Conservation (phyloP, 2,113 vertebrate genomes). For the Mystacornis crossleyi region DNA sequence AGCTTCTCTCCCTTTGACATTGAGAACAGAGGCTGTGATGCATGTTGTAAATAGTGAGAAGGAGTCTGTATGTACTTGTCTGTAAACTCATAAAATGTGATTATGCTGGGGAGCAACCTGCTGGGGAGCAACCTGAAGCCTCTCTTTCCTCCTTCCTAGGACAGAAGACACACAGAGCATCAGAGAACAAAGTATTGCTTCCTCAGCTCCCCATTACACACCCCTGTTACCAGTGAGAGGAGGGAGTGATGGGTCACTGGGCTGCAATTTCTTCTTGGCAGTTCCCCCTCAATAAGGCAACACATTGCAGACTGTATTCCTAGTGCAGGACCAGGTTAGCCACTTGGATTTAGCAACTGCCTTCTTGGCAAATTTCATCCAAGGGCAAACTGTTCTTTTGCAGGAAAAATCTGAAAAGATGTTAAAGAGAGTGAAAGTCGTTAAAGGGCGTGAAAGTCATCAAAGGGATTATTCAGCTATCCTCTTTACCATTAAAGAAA, state of each 20-base stretch:
- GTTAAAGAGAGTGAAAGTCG: neutral
- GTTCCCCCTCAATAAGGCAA: neutral
- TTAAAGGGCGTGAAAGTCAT: neutral
- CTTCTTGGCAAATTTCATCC: neutral
- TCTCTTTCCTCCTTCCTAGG: neutral
- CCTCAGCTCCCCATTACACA: accelerated
- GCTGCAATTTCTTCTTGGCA: neutral
- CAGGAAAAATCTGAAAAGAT: neutral
- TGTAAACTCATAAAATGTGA: neutral
- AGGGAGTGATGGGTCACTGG: accelerated
- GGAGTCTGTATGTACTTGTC: neutral
- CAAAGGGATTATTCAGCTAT: neutral
- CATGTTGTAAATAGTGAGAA: neutral
- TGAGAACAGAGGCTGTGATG: neutral
- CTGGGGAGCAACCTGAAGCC: neutral
- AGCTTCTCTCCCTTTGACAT: neutral
- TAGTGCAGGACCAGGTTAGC: neutral
- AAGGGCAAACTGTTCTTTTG: neutral
- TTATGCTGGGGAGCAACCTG: neutral
- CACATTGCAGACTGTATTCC: neutral
- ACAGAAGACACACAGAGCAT: neutral
- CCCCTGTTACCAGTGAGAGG: neutral
- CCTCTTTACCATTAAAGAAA: neutral
- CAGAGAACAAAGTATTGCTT: neutral
- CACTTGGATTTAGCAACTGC: neutral